A percentile compares a stretch with the other conserved stretches of the same genome.
These are phyloP conservation scores for Leptopilina boulardi DNA, from an alignment of 1,140 invertebrate genomes.

Conservation along the genomic window DNA sequence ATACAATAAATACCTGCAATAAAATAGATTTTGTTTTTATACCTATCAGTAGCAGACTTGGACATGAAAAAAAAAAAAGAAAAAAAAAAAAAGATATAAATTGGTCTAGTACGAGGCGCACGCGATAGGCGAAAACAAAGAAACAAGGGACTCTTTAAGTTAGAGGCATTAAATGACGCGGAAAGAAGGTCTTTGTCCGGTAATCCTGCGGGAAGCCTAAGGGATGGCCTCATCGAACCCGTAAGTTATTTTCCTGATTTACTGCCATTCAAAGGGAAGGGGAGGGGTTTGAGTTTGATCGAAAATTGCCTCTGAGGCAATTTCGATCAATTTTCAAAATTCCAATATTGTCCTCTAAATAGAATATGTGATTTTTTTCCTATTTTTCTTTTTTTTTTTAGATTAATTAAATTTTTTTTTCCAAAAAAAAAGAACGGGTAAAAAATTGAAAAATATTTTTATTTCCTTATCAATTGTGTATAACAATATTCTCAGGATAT, in stretches of 20 bases:
- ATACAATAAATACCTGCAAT: not conserved
- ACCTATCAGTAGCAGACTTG: not conserved
- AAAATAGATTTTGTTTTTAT: not conserved
- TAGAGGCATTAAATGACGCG: not conserved
- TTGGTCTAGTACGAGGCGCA: not conserved
- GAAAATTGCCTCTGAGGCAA: not conserved
- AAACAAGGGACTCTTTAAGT: not conserved
- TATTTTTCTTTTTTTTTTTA: no score
- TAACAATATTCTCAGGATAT: not conserved
- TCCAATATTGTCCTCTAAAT: not conserved
- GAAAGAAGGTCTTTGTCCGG: conserved; percentile 28
- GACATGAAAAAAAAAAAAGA: not conserved
- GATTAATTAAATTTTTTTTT: no score
- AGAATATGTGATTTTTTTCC: no score
- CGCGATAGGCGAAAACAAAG: conserved; percentile 21
- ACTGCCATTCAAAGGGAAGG: not conserved
- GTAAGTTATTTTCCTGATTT: conserved; percentile 17
- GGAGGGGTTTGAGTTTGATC: not conserved
- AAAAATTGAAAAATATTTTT: no score
- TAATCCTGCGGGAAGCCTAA: conserved; percentile 11
- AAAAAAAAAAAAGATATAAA: conserved; percentile 25
- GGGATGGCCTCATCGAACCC: conserved; percentile 14
- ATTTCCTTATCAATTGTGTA: no score
- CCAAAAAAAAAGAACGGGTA: no score
- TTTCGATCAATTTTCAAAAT: conserved; percentile 10